These are phyloP conservation scores for Anastrepha ludens DNA, from an alignment of 1,140 invertebrate species.

Conservation along the genomic window DNA sequence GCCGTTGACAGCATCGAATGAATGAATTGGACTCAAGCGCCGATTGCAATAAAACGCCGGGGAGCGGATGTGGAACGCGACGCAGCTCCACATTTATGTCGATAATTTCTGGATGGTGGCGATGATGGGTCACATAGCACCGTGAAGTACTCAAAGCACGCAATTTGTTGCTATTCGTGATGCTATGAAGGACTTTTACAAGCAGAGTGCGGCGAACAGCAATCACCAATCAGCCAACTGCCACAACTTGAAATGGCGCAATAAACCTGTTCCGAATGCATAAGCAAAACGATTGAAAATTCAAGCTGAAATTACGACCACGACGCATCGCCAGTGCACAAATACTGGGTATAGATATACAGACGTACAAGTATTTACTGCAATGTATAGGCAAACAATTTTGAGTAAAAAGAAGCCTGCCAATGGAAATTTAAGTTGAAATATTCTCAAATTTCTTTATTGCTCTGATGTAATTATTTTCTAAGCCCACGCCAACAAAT, in stretches of 20 bases:
- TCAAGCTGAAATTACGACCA: background rate
- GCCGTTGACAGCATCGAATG: conserved; percentile 22
- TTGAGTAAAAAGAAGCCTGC: no score
- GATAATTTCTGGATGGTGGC: background rate
- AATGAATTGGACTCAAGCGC: conserved; percentile 37
- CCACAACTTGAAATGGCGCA: conserved; percentile 27
- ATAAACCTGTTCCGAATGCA: conserved; percentile 40
- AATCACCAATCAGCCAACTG: conserved; percentile 36
- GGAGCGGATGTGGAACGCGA: conserved; percentile 4
- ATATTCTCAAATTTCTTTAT: no score
- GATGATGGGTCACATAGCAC: conserved; percentile 11
- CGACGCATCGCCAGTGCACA: background rate
- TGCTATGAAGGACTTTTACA: background rate
- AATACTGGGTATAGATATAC: no score
- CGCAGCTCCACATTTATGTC: background rate
- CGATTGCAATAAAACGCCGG: conserved; percentile 32
- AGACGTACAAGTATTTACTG: no score
- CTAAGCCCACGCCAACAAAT: no score
- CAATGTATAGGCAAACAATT: no score
- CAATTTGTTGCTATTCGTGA: conserved; percentile 14
- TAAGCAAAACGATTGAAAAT: background rate
- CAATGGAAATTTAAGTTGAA: no score
- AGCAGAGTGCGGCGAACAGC: background rate
- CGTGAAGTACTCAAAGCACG: conserved; percentile 31
- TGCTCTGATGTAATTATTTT: no score